phyloP scores from a whole-genome alignment of 2,888 invertebrate species.

The Ceramica pisi region DNA sequence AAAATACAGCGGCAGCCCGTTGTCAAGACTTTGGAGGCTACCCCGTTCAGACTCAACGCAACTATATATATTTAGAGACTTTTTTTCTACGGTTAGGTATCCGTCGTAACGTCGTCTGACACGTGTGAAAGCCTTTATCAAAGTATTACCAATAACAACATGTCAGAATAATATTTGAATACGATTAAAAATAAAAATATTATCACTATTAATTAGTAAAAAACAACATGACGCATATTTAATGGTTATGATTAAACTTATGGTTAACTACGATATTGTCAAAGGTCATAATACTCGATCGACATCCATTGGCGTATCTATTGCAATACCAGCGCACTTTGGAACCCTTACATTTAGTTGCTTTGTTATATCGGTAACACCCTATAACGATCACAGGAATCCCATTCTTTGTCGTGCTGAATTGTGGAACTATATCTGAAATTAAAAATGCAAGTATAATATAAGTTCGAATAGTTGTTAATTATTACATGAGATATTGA shows the following conservation, averaged over 20 bases:
- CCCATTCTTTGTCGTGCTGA: conserved; percentile 28
- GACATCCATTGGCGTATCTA: conserved; percentile 27
- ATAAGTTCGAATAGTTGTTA: not conserved
- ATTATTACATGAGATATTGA: not conserved
- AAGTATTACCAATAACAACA: too few relatives aligned
- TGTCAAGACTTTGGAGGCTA: too few relatives aligned
- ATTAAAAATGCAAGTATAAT: not conserved
- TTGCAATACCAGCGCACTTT: conserved; percentile 45
- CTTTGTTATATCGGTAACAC: conserved; percentile 41
- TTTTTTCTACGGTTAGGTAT: too few relatives aligned
- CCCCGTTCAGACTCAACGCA: too few relatives aligned
- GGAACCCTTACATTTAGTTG: conserved; percentile 21
- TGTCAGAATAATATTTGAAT: too few relatives aligned
- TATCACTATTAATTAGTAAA: not conserved
- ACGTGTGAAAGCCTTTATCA: too few relatives aligned
- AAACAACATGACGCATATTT: not conserved
- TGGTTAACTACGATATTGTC: conserved; percentile 16
- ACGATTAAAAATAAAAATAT: too few relatives aligned
- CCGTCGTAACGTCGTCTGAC: too few relatives aligned
- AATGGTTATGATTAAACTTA: conserved; percentile 56
- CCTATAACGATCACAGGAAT: conserved; percentile 45
- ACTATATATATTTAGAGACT: too few relatives aligned
- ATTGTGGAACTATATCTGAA: conserved; percentile 23
- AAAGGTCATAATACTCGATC: conserved; percentile 25
- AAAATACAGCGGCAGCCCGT: too few relatives aligned